Conservation (phyloP, 2,113 vertebrate species). For the Himantopus leucocephalus region DNA sequence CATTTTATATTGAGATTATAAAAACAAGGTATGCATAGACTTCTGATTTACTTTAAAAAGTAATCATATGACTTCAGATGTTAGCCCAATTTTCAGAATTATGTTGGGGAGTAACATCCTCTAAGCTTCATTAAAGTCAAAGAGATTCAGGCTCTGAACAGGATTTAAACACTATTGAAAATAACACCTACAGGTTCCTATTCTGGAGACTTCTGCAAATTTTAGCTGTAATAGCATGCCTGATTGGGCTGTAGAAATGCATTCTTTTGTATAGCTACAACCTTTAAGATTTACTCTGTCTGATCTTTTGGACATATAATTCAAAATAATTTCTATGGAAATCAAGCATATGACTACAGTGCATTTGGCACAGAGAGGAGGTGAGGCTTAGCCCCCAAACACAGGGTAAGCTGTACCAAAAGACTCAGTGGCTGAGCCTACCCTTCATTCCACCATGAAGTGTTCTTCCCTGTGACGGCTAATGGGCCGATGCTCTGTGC, state of each 20-base stretch:
- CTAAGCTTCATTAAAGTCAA: background rate
- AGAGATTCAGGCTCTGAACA: background rate
- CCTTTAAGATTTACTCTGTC: background rate
- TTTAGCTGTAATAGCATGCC: background rate
- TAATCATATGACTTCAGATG: background rate
- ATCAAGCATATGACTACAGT: background rate
- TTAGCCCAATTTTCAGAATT: background rate
- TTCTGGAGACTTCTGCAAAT: background rate
- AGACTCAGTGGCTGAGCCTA: background rate
- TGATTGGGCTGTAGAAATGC: background rate
- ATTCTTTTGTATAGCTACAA: too few relatives aligned
- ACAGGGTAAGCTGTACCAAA: background rate
- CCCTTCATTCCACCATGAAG: background rate
- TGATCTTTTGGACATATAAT: background rate
- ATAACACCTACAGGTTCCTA: background rate
- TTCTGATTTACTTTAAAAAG: background rate
- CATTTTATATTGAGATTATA: background rate
- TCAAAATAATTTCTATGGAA: background rate
- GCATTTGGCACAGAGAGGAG: rapidly evolving
- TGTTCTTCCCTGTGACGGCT: background rate
- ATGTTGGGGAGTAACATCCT: background rate
- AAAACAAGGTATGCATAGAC: background rate
- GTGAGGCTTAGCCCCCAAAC: background rate
- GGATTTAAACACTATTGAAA: background rate
- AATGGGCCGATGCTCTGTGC: background rate